These are phyloP conservation scores for Burhinus oedicnemus DNA, from an alignment of 2,113 vertebrate species.

Conservation along the genomic window DNA sequence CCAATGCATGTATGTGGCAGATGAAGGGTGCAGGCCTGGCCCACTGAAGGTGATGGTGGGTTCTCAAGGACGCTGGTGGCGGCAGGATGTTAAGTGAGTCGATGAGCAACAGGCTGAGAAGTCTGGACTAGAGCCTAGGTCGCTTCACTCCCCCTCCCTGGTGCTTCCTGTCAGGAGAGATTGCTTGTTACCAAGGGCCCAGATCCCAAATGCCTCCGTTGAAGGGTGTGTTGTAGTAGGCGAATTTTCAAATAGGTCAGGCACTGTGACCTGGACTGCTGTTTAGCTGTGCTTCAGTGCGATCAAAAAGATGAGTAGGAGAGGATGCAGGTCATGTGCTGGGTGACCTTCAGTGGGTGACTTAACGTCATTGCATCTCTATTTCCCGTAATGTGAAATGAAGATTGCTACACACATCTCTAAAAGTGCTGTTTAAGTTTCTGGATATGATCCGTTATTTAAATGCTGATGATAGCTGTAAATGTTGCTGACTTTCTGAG, in stretches of 20 bases:
- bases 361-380: neutral
- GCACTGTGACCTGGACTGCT: neutral
- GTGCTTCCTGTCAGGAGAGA: neutral
- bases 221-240: neutral
- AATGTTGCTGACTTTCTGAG: neutral
- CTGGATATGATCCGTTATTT: neutral
- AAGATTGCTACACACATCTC: neutral
- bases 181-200: neutral
- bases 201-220: neutral
- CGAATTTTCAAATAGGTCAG: neutral
- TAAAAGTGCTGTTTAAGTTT: neutral
- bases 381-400: constrained; percentile 15
- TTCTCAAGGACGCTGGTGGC: neutral
- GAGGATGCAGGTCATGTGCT: neutral
- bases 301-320: constrained; percentile 29
- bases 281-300: neutral
- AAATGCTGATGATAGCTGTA: neutral
- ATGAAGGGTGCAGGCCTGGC: neutral
- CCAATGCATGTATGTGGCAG: neutral
- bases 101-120: neutral
- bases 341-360: constrained; percentile 16
- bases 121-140: neutral
- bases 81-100: neutral
- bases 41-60: fast-evolving
- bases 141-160: neutral